Percentiles rank a stretch among this genome's conserved stretches.
Conservation (phyloP, 2,888 invertebrate genomes). For the Scelioninae gen. 1 region DNA sequence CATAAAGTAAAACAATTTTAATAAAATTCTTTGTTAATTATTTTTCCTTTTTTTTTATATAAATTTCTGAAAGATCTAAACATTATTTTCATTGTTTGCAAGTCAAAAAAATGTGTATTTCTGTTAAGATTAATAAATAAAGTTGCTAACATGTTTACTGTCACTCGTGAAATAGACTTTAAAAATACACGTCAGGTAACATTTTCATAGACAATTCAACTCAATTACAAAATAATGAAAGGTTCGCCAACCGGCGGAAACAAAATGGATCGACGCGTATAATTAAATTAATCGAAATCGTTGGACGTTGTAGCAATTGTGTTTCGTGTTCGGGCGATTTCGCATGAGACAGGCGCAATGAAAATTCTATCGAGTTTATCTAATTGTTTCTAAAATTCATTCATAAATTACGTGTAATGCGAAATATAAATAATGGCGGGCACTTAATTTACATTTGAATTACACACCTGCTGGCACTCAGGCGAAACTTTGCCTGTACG, state of each 20-base stretch:
- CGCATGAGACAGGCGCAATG: slow-evolving; percentile 17
- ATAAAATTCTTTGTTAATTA: too few species aligned
- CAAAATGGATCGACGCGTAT: slow-evolving; percentile 37
- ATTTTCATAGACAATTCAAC: slow-evolving; percentile 16
- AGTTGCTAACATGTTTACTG: neutral
- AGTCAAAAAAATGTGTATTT: too few species aligned
- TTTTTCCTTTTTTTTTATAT: too few species aligned
- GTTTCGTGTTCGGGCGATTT: neutral
- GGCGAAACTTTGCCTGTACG: slow-evolving; percentile 55
- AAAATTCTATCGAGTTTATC: slow-evolving; percentile 45
- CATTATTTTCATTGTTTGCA: too few species aligned
- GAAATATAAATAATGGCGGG: slow-evolving; percentile 66
- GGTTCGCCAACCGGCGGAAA: slow-evolving; percentile 19
- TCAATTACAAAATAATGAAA: slow-evolving; percentile 44
- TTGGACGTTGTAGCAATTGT: slow-evolving; percentile 11
- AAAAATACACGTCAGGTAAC: slow-evolving; percentile 17
- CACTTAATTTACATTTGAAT: slow-evolving; percentile 70
- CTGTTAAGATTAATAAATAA: too few species aligned
- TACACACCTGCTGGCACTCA: slow-evolving; percentile 60
- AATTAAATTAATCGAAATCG: slow-evolving; percentile 50
- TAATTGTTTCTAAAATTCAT: slow-evolving; percentile 65
- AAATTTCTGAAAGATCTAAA: too few species aligned
- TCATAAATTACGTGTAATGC: slow-evolving; percentile 65
- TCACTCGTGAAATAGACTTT: neutral
- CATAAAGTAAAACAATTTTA: too few species aligned